These are phyloP conservation scores for Malurus leucopterus DNA, from an alignment of 2,797 vertebrate species.

Conservation along the genomic window DNA sequence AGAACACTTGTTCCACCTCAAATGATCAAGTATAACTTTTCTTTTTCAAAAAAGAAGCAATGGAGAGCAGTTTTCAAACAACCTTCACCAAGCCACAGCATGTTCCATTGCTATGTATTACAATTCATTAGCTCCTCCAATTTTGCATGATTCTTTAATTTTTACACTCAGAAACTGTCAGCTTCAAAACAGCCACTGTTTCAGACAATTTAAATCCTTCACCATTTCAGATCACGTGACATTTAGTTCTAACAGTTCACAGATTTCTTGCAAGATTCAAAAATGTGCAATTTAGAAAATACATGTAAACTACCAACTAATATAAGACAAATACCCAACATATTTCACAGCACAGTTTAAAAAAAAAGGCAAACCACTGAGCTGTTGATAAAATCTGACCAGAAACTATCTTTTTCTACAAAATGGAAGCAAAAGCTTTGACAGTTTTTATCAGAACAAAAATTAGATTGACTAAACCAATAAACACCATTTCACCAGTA, in stretches of 20 bases:
- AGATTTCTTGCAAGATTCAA: background rate
- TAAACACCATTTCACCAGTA: background rate
- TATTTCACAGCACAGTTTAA: background rate
- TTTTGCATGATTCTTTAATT: background rate
- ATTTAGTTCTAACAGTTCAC: background rate
- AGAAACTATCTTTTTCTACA: rapidly evolving
- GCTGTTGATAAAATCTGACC: background rate
- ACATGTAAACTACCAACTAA: background rate
- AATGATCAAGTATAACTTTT: background rate
- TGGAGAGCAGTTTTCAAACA: background rate
- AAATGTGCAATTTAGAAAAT: background rate
- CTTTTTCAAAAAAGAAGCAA: background rate
- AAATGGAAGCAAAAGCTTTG: background rate
- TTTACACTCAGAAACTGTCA: background rate
- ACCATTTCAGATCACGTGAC: background rate
- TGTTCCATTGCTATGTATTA: background rate
- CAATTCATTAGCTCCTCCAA: background rate
- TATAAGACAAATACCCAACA: background rate
- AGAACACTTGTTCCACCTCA: background rate
- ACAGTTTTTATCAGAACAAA: background rate
- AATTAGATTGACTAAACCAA: background rate
- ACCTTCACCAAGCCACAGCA: background rate
- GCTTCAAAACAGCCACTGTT: background rate
- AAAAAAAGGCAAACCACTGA: background rate
- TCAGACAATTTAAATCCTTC: background rate